Evolutionary conservation across 1,140 invertebrate genomes (phyloP), one percentile per base, ranked within the genome.

Genomic region (Panagrolaimus sp.): DNA sequence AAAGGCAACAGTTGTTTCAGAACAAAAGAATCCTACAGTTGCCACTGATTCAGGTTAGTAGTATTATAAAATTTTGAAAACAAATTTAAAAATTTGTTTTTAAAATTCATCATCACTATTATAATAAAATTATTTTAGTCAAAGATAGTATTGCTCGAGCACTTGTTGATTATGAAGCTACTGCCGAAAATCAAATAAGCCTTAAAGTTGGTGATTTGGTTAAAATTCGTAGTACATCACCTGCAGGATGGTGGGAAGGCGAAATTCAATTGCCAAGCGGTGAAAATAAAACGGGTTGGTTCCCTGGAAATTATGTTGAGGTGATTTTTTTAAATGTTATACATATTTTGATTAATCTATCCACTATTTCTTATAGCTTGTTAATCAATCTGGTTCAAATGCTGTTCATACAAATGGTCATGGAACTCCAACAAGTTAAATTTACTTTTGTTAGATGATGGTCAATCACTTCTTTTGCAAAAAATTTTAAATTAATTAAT

Each of bases 211-310:
- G 94, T n/a, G 94, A 98, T 79, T 85, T 97, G 58, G 90, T 99
- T 62, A 91, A 94, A 87, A 91, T 99, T 15, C 87, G 93, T 14
- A 96, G 96, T 84, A 98, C 97, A 83, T 92, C 91, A 9, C 89
- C 92, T 66, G 91, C 91, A 73, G 94, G 94, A 24, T 98, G 95
- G 95, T 98, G 96, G 96, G 95, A 98, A 88, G 96, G 96, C 58
- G 96, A 98, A 85, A 85, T 98, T 28, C 93, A 96, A 12, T 55
- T 66, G 17, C 14, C 52, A 12, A 68, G 72, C 44, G 71, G 71
- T 21, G 73, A 65, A 46, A 70, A 74, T 52, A 45, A 67, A 4
- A 78, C 67, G 28, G 79, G 79, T 5, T 81, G 79, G 79, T 81
- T 81, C 47, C 79, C 79, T 15, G 79, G 79, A 67, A 78, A 82